Evolutionary conservation across 2,113 vertebrate species (phyloP).

Genomic region (Nyctibius bracteatus): DNA sequence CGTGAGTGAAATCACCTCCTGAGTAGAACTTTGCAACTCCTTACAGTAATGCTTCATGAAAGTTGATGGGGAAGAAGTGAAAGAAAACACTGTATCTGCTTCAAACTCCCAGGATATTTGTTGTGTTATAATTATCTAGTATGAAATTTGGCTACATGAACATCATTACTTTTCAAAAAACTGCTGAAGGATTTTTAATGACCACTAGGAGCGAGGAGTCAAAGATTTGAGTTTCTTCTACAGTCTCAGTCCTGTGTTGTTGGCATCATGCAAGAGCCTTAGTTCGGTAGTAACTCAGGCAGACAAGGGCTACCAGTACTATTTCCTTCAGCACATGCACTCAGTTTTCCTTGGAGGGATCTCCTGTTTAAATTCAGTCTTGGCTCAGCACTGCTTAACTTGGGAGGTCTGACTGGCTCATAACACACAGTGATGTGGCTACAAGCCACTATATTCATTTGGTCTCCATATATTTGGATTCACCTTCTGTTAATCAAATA

Average conservation of each 20-base stretch:
- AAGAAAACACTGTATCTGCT: neutral
- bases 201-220: neutral
- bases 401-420: constrained; percentile 41
- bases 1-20: neutral
- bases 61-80: neutral
- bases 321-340: neutral
- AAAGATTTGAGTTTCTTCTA: neutral
- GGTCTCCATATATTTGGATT: neutral
- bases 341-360: constrained; percentile 44
- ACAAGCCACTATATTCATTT: neutral
- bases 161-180: neutral
- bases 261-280: neutral
- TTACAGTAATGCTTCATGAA: neutral
- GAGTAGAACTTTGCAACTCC: neutral
- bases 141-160: neutral
- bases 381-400: constrained; percentile 12
- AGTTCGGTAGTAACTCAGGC: constrained; percentile 19
- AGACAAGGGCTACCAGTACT: constrained; percentile 29
- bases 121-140: neutral
- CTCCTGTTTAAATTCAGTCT: constrained; percentile 37
- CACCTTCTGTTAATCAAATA: neutral
- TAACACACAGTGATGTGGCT: neutral
- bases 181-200: neutral
- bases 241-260: neutral
- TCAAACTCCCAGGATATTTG: neutral